Percentiles rank a stretch among this genome's conserved stretches.
Conservation (phyloP, 2,797 vertebrate genomes). For the Sebastes matsubarae region DNA sequence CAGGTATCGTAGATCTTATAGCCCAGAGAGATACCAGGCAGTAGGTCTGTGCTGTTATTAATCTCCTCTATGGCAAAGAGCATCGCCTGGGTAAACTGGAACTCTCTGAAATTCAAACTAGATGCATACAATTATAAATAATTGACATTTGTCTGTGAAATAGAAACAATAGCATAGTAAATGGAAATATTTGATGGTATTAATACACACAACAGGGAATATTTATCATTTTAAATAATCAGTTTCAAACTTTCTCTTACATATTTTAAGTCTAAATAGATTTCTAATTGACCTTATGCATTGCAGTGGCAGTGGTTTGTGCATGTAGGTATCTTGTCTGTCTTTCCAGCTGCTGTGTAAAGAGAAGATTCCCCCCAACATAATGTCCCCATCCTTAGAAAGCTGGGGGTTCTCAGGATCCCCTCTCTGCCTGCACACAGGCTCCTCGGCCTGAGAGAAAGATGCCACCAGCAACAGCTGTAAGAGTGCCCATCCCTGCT, state of each 20-base stretch:
- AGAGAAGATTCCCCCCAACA: slow-evolving; percentile 77
- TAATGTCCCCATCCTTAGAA: slow-evolving; percentile 74
- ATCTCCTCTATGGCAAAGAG: slow-evolving; percentile 82
- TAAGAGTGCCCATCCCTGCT: slow-evolving; percentile 50
- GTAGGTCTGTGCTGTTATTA: slow-evolving; percentile 75
- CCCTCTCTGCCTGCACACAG: slow-evolving; percentile 61
- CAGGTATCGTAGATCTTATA: slow-evolving; percentile 77
- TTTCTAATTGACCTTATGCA: slow-evolving; percentile 73
- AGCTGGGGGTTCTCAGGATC: slow-evolving; percentile 66
- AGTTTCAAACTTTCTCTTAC: background rate
- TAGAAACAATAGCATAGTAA: background rate
- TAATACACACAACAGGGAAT: background rate
- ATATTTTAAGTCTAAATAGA: background rate
- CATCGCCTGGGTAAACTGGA: slow-evolving; percentile 79
- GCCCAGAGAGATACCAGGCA: slow-evolving; percentile 74
- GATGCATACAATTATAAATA: background rate
- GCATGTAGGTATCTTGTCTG: slow-evolving; percentile 51
- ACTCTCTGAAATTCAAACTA: slow-evolving; percentile 78
- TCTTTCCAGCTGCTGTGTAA: slow-evolving; percentile 78
- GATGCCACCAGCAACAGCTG: slow-evolving; percentile 57
- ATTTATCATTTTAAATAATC: background rate
- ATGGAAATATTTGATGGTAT: background rate
- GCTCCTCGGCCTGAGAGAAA: slow-evolving; percentile 58
- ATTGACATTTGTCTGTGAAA: accelerated
- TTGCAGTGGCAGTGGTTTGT: slow-evolving; percentile 62